These are phyloP conservation scores for Panthera tigris DNA, from an alignment of 2,113 vertebrate species.

Conservation along the genomic window DNA sequence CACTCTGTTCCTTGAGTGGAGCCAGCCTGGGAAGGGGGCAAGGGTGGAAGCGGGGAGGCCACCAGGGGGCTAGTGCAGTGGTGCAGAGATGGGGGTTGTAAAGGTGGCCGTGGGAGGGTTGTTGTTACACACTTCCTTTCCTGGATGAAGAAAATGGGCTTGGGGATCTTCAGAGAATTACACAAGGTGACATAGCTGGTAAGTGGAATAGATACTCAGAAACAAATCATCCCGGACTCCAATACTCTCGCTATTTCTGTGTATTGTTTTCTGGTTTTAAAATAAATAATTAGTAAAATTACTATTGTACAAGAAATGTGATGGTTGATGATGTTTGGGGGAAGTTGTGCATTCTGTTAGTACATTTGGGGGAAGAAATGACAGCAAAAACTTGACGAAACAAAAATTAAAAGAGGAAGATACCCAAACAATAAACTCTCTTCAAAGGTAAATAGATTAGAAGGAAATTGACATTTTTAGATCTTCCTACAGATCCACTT, in stretches of 20 bases:
- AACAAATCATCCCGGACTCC: neutral
- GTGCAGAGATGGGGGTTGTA: rapidly evolving
- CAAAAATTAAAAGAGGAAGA: neutral
- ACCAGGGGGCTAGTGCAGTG: too few relatives aligned
- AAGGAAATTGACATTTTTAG: neutral
- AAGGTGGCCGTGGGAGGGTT: rapidly evolving
- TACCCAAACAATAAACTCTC: neutral
- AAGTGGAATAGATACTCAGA: neutral
- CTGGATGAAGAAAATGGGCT: neutral
- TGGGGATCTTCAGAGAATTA: neutral
- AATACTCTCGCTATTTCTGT: neutral
- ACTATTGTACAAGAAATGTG: neutral
- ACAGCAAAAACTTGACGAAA: neutral
- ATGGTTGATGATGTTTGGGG: neutral
- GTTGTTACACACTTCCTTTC: neutral
- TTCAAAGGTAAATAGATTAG: neutral
- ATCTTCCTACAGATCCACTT: neutral
- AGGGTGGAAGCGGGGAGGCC: too few relatives aligned
- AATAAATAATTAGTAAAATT: neutral
- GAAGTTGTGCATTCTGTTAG: neutral
- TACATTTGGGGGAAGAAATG: neutral
- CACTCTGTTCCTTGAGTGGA: neutral
- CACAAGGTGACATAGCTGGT: rapidly evolving
- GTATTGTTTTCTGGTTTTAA: neutral
- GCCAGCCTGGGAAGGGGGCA: neutral